Base-by-base conservation (phyloP, 2,113 vertebrate genomes). In the Ochotona princeps region DNA sequence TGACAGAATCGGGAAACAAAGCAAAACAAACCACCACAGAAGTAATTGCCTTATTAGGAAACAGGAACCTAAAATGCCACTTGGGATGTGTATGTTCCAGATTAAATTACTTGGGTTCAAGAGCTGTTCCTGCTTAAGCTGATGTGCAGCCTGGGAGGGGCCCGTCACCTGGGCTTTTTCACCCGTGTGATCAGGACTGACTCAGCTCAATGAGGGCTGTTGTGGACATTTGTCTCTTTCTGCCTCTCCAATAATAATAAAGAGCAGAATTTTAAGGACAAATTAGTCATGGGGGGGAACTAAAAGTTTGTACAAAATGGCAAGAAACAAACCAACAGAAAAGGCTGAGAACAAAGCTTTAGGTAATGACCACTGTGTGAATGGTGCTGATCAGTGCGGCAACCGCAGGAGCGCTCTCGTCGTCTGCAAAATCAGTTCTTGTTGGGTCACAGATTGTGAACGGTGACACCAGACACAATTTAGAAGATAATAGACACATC, bases 271-370 rank as follows among this genome's bases (percentile, higher is more conserved):
- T 92, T 94, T 80, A 73, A 89, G 66, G 80, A 79, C 28, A 79
- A 51, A 73, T 30, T 44, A 32, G 83, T 65, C 17, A 35, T 18
- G 47, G 73, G 28, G 28, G n/a, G 38, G 57, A 23, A 79, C 20
- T 91, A 26, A 75, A 83, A 82, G 75, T 35, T 44, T 88, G 18
- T 78, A 32, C n/a, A 76, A 76, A 72, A 88, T 65, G 78, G 65
- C 13, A 67, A 11, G 72, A 78, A 30, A 23, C 7, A 26, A 30
- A 60, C 63, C 49, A 32, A 35, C 3, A 44, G 6, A 44, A 44
- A 44, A 44, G 38, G 83, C 25, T 21, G 38, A 69, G 20, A 54
- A 83, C 18, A 61, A 35, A 32, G 82, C 18, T 63, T 23, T 2
- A 12, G 35, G 38, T 10, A 12, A n/a, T 32, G 44, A 44, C 14